Base-by-base conservation (phyloP, 2,113 vertebrate species). In the Salvator merianae region DNA sequence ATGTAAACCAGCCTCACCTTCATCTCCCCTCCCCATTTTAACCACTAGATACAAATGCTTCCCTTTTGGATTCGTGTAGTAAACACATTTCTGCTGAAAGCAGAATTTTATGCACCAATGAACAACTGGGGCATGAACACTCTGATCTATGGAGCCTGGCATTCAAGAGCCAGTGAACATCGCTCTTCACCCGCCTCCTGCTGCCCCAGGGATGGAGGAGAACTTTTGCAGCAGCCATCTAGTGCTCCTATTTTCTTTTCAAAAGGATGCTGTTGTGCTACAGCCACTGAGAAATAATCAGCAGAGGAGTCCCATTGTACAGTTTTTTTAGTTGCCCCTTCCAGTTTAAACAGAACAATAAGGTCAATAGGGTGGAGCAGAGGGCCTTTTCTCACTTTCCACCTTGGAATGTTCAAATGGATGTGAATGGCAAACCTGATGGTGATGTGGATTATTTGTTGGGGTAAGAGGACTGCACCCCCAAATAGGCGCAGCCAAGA, bases 21-120 rank as follows among this genome's bases (percentile, higher is more conserved):
- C 38, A 26, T 10, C 26, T 50, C 7, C 50, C 68, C 12, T 26
- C 22, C 50, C 70, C 28, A 9, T 72, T 43, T 62, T 65, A 30
- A 62, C 55, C 76, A 62, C 20, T 59, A 62, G 66, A 55, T 7
- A 16, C 16, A 32, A 34, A 26, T 70, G n/a, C 77, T 36, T 78
- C 80, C 76, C 34, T 72, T 83, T 73, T 68, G 28, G 66, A 72
- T 38, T 20, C 40, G 70, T 5, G 32, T 24, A 10, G 59, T 79
- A 78, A 73, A 83, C 40, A 55, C 40, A 55, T 87, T 87, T 87
- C 43, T 55, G 85, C 81, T 79, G 85, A 83, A 73, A 83, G 85
- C 85, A 66, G 68, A 83, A 83, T 87, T 87, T 87, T 70, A 72
- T 40, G 80, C 85, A 5, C 75, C 85, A 83, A 24, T 78, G 75